These are phyloP conservation scores for Osedax frankpressi DNA, from an alignment of 2,888 invertebrate species.

Conservation along the genomic window DNA sequence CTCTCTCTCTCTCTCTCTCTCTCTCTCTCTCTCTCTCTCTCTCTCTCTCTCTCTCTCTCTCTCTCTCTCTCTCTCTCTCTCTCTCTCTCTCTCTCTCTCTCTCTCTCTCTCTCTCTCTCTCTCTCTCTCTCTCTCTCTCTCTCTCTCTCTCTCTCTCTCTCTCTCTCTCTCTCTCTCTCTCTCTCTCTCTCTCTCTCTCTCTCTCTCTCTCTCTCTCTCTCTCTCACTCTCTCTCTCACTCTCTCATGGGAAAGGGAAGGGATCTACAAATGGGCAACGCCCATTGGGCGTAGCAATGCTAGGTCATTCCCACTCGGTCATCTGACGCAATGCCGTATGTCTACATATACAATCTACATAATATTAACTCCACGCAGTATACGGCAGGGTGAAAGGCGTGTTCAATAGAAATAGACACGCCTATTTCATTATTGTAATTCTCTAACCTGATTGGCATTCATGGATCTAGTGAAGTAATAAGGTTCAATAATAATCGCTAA, in stretches of 20 bases:
- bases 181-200: slow-evolving; percentile 16
- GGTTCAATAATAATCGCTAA: too few species aligned
- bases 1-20: neutral
- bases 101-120: slow-evolving; percentile 14
- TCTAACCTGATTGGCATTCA: too few species aligned
- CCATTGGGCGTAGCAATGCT: too few species aligned
- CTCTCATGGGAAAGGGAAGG: neutral
- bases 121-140: slow-evolving; percentile 15
- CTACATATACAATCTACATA: too few species aligned
- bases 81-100: slow-evolving; percentile 14
- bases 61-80: slow-evolving; percentile 1
- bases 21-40: slow-evolving; percentile 7
- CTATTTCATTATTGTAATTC: too few species aligned
- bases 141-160: slow-evolving; percentile 14
- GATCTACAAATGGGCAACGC: too few species aligned
- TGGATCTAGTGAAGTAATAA: too few species aligned
- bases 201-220: slow-evolving; percentile 16
- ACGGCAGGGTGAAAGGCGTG: too few species aligned
- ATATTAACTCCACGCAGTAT: too few species aligned
- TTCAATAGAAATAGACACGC: too few species aligned
- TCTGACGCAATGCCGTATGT: too few species aligned
- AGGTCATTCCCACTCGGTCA: too few species aligned
- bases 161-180: slow-evolving; percentile 10
- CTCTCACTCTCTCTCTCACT: slow-evolving; percentile 9
- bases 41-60: slow-evolving; percentile 15